Evolutionary conservation across 2,888 invertebrate genomes (phyloP).

Genomic region (Coleophora flavipennella): DNA sequence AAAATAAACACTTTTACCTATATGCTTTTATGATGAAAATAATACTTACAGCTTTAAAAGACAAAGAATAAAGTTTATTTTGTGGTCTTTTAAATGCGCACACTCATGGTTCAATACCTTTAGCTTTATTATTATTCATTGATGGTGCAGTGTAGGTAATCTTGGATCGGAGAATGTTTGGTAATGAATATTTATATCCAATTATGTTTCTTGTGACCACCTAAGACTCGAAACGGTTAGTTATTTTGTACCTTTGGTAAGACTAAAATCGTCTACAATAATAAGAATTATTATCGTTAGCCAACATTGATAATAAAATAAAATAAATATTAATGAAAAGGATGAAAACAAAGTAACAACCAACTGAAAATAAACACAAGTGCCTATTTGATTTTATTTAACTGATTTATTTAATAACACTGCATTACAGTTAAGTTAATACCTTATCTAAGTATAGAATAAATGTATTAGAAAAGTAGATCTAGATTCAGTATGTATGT

Average conservation of each 20-base stretch:
- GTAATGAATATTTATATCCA: constrained; percentile 15
- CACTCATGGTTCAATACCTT: constrained; percentile 51
- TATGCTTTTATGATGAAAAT: constrained; percentile 3
- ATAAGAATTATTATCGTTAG: too few species aligned
- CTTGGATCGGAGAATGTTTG: constrained; percentile 19
- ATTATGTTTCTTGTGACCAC: neutral
- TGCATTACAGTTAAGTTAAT: too few species aligned
- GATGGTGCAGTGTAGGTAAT: constrained; percentile 32
- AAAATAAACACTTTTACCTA: constrained; percentile 25
- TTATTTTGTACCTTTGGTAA: too few species aligned
- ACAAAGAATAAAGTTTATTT: constrained; percentile 35
- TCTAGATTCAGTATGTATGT: too few species aligned
- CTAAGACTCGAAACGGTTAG: too few species aligned
- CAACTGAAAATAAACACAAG: too few species aligned
- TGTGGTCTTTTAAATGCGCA: constrained; percentile 46
- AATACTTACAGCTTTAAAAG: constrained; percentile 7
- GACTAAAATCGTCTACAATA: too few species aligned
- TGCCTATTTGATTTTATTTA: too few species aligned
- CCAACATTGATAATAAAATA: neutral
- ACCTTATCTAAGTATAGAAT: too few species aligned
- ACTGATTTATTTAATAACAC: too few species aligned
- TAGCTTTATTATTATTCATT: constrained; percentile 49
- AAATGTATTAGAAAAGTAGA: too few species aligned
- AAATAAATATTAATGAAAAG: neutral
- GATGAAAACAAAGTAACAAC: neutral